phyloP scores from a whole-genome alignment of 2,113 vertebrate species.

The Ploceus nigricollis region DNA sequence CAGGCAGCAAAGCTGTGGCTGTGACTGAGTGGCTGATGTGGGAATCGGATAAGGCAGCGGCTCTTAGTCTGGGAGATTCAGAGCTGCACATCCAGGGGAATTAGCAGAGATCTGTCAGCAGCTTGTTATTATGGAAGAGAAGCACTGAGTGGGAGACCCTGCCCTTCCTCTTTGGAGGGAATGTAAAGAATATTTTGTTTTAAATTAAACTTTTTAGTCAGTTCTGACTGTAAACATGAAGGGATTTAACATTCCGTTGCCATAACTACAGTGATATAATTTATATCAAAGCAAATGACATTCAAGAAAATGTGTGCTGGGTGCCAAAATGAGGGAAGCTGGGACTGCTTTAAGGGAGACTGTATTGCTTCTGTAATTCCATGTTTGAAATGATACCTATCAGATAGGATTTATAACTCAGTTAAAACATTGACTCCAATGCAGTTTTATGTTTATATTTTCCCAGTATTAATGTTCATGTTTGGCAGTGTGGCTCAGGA shows the following conservation, averaged over 20 bases:
- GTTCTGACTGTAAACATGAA: neutral
- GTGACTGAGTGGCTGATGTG: neutral
- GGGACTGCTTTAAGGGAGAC: neutral
- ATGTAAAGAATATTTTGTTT: neutral
- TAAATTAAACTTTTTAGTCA: neutral
- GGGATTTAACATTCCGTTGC: neutral
- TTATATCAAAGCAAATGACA: neutral
- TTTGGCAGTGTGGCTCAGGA: neutral
- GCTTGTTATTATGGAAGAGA: neutral
- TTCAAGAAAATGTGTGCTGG: neutral
- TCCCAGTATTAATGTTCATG: accelerated
- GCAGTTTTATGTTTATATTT: neutral
- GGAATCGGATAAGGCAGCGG: neutral
- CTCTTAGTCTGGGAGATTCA: neutral
- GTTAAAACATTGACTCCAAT: neutral
- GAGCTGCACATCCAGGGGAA: neutral
- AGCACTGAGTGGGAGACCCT: neutral
- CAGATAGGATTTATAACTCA: neutral
- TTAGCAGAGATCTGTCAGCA: neutral
- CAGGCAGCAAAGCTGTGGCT: neutral
- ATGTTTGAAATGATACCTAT: neutral
- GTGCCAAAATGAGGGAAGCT: neutral
- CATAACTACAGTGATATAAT: neutral
- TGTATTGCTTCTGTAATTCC: neutral
- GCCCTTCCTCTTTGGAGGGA: neutral